Percentiles rank a stretch among this genome's conserved stretches.
phyloP scores from a whole-genome alignment of 2,888 invertebrate species.

The Napeogenes inachia region DNA sequence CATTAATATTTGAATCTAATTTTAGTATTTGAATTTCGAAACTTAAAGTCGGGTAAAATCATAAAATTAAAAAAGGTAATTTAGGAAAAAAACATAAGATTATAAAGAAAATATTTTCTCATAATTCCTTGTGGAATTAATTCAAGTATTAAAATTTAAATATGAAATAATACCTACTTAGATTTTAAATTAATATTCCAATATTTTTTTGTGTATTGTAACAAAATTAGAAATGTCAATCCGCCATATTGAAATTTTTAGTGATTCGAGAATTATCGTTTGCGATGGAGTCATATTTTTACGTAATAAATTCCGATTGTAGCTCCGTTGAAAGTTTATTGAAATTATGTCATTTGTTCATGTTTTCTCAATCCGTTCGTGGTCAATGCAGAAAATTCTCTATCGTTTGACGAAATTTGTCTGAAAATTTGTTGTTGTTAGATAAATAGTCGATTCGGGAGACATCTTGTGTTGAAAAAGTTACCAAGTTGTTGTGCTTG shows the following conservation, averaged over 20 bases:
- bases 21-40: too few species aligned
- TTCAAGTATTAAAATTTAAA: not conserved
- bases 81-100: too few species aligned
- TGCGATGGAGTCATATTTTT: conserved; percentile 77
- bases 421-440: conserved; percentile 59
- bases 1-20: too few species aligned
- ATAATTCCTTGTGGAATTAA: too few species aligned
- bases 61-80: too few species aligned
- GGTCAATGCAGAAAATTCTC: conserved; percentile 70
- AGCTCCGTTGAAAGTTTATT: conserved; percentile 69
- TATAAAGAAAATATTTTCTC: too few species aligned
- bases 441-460: conserved; percentile 68
- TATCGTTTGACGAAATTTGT: conserved; percentile 73
- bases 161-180: not conserved
- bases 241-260: conserved; percentile 67
- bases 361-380: conserved; percentile 65
- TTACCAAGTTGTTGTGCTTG: conserved; percentile 61
- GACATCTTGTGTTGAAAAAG: conserved; percentile 75
- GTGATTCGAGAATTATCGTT: conserved; percentile 71
- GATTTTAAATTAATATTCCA: not conserved
- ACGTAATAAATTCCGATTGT: conserved; percentile 69
- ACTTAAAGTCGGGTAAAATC: too few species aligned
- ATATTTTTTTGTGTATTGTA: conserved; percentile 37
- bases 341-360: conserved; percentile 74
- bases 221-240: conserved; percentile 30